These are phyloP conservation scores for Yoshiicerus persimilis DNA, from an alignment of 1,140 invertebrate genomes.

Conservation along the genomic window DNA sequence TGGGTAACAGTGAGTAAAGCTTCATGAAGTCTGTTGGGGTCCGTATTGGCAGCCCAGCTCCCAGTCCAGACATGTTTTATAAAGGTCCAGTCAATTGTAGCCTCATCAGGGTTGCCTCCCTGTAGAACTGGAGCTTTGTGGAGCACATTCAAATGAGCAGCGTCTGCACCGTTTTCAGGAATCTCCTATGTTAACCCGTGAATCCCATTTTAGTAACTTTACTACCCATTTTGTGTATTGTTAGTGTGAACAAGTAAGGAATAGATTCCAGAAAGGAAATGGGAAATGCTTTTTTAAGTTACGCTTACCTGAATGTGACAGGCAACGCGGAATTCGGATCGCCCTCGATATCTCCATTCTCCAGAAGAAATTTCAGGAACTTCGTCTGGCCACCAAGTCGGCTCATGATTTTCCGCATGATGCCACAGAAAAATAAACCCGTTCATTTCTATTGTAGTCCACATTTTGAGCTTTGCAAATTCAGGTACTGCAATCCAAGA, in stretches of 20 bases:
- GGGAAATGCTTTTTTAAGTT: neutral
- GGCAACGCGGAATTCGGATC: conserved; percentile 73
- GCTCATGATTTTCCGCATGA: conserved; percentile 70
- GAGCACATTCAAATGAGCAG: conserved; percentile 59
- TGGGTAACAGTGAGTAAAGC: conserved; percentile 64
- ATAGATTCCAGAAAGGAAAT: neutral
- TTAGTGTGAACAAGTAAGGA: neutral
- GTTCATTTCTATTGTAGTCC: conserved; percentile 69
- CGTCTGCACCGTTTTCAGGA: conserved; percentile 65
- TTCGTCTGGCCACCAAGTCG: conserved; percentile 68
- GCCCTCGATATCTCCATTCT: conserved; percentile 69
- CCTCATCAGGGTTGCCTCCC: conserved; percentile 57
- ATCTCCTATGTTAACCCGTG: conserved; percentile 58
- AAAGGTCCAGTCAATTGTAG: conserved; percentile 41
- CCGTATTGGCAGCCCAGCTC: conserved; percentile 49
- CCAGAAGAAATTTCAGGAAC: conserved; percentile 61
- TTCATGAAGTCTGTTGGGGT: conserved; percentile 58
- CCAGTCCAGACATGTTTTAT: conserved; percentile 53
- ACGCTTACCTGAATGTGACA: conserved; percentile 67
- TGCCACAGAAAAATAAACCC: conserved; percentile 80
- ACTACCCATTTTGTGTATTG: neutral
- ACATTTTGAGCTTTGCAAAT: conserved; percentile 65
- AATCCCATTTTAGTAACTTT: neutral
- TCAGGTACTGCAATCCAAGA: conserved; percentile 60
- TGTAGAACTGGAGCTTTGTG: conserved; percentile 56